A percentile compares a stretch with the other conserved stretches of the same genome.
Evolutionary conservation across 2,113 vertebrate species (phyloP).

Genomic region (Notarius lentiginosus): DNA sequence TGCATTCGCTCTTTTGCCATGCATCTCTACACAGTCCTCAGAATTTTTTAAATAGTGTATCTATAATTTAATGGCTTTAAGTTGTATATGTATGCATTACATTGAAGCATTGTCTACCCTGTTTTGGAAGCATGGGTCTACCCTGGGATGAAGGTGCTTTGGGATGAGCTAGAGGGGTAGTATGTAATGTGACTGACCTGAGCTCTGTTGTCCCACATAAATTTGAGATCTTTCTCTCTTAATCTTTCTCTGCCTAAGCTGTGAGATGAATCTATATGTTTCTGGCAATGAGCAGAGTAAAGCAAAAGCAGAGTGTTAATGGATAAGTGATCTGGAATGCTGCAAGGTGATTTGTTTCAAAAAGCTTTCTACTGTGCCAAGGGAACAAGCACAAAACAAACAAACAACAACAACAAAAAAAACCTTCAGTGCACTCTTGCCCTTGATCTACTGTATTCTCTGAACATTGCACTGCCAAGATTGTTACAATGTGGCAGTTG

Average conservation of each 20-base stretch:
- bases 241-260: not conserved
- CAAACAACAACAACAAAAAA: too few species aligned
- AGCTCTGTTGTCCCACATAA: too few species aligned
- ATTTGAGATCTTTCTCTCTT: not conserved
- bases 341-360: too few species aligned
- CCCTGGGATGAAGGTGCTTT: not conserved
- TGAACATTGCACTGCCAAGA: not conserved
- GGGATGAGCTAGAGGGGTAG: not conserved
- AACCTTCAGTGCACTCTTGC: too few species aligned
- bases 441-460: not conserved
- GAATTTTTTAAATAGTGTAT: not conserved
- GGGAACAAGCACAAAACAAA: too few species aligned
- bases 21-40: not conserved
- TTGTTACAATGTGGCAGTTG: not conserved
- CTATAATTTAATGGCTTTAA: constrained; percentile 4
- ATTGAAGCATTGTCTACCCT: too few species aligned
- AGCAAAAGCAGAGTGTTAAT: not conserved
- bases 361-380: too few species aligned
- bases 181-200: not conserved
- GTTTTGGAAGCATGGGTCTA: not conserved
- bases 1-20: not conserved
- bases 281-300: not conserved
- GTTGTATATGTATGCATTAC: not conserved
- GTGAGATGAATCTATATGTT: not conserved
- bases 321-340: not conserved